Evolutionary conservation across 2,797 vertebrate genomes (phyloP).

Genomic region (Eospalax fontanierii): DNA sequence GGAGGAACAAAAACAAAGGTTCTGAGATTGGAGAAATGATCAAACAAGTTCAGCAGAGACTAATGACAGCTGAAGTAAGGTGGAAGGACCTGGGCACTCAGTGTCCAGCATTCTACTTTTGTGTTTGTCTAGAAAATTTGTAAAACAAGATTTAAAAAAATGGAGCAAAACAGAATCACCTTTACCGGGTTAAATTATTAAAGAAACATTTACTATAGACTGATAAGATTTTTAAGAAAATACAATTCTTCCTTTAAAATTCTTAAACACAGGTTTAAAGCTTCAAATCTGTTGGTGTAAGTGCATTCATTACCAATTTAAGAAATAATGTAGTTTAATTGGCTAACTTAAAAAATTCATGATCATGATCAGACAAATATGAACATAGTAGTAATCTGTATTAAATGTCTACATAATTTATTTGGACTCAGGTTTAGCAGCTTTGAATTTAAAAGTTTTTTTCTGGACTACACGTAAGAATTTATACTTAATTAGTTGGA

Average conservation of each 20-base stretch:
- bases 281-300: conserved; percentile 57
- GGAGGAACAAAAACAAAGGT: background rate
- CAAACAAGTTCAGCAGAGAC: background rate
- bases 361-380: background rate
- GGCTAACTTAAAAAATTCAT: background rate
- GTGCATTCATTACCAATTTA: background rate
- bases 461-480: background rate
- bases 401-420: conserved; percentile 12
- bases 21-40: background rate
- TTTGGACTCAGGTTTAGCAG: background rate
- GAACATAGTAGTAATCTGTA: conserved; percentile 29
- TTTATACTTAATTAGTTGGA: background rate
- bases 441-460: conserved; percentile 57
- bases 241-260: conserved; percentile 29
- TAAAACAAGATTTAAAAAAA: conserved; percentile 29
- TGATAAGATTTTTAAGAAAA: conserved; percentile 20
- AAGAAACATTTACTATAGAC: conserved; percentile 38
- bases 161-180: background rate
- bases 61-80: background rate
- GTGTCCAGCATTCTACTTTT: background rate
- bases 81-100: background rate
- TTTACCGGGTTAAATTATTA: conserved; percentile 20
- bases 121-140: conserved; percentile 29
- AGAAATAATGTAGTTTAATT: conserved; percentile 11
- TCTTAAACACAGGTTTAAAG: conserved; percentile 25